Evolutionary conservation across 2,113 vertebrate genomes (phyloP).

Genomic region (Montifringilla adamsi): DNA sequence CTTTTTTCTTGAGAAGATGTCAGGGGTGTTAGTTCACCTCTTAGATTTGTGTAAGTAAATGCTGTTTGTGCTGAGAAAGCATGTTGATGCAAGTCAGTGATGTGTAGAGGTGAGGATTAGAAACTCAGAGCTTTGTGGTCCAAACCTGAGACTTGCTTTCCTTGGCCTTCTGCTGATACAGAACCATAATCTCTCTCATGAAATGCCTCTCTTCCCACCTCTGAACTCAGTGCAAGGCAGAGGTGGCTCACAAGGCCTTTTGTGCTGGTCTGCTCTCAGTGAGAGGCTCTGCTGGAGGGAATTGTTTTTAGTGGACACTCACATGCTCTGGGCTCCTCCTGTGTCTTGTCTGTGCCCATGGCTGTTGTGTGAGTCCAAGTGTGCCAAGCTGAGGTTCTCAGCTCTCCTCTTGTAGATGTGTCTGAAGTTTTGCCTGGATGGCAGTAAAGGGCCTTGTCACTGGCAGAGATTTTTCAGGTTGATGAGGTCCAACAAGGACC

Average conservation of each 20-base stretch:
- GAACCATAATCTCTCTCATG: neutral
- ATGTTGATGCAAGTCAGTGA: fast-evolving
- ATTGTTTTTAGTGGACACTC: neutral
- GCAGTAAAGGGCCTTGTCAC: neutral
- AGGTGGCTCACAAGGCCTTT: neutral
- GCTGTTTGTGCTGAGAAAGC: neutral
- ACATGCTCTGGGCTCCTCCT: fast-evolving
- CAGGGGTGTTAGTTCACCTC: neutral
- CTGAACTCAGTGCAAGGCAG: neutral
- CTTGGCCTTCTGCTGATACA: neutral
- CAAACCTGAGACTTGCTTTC: neutral
- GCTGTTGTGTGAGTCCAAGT: neutral
- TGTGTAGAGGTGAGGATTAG: neutral
- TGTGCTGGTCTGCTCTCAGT: neutral
- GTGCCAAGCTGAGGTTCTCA: neutral
- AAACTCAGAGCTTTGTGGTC: neutral
- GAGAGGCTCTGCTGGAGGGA: neutral
- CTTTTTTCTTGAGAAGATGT: neutral
- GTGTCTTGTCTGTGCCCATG: neutral
- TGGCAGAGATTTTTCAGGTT: neutral
- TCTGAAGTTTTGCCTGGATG: neutral
- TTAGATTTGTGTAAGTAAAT: neutral
- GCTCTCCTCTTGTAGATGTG: neutral
- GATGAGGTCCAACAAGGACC: neutral
- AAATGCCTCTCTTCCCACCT: neutral